Base-by-base conservation (phyloP, 2,888 invertebrate genomes). In the Mactromeris polynyma region DNA sequence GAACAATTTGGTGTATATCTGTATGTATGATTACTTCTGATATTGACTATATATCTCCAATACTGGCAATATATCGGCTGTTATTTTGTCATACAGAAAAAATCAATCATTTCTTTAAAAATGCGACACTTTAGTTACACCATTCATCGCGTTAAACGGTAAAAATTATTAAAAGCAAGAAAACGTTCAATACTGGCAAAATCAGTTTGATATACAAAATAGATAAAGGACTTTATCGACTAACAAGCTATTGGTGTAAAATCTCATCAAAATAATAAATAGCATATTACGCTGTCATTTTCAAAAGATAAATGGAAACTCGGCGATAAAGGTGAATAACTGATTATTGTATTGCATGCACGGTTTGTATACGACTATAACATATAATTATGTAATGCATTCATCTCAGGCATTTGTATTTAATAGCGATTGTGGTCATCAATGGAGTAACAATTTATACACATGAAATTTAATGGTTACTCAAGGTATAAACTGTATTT, bases 191-290 rank as follows among this genome's bases (percentile, higher is more conserved):
- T 26, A 3, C 26, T 64, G 26, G 26, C n/a, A 64, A 26, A 64
- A 7, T 21, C 58, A n/a, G 26, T 26, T n/a, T 26, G 4, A 26
- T 26, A 26, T 26, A 64, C 9, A 9, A 64, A 26, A 26, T n/a
- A 26, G 26, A 64, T 64, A 26, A 9, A 64, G 11, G n/a, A 9
- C n/a, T 64, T 64, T 64, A 26, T 64, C 26, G 26, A 4, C 26
- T 64, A 26, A 64, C 58, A 64, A 46, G 26, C 26, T 64, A 64
- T 26, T 6, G 11, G 26, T 26, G n/a, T n/a, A 64, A 64, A 26
- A 64, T 26, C 58, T 64, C 58, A 64, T 64, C 58, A 64, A 64
- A 64, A 64, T 64, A 26, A 26, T 64, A 26, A 64, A 64, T 64
- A 26, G 26, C 58, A 64, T 64, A 64, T 9, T 64, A 26, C n/a